phyloP scores from a whole-genome alignment of 2,797 vertebrate genomes.

The Geotrypetes seraphini region DNA sequence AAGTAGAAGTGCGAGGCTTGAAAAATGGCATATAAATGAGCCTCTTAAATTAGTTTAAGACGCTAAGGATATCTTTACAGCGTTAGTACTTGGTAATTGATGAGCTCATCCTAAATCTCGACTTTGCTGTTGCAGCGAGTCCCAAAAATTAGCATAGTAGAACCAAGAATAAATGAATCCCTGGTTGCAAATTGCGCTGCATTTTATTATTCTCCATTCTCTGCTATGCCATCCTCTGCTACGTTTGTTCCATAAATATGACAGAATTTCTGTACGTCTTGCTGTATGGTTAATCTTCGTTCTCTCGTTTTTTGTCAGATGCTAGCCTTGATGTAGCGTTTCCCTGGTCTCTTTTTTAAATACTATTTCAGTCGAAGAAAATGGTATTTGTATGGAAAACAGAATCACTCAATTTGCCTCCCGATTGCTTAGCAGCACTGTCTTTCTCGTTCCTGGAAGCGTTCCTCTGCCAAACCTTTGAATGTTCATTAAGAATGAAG shows the following conservation, averaged over 20 bases:
- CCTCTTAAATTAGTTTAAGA: conserved; percentile 27
- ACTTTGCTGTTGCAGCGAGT: conserved; percentile 28
- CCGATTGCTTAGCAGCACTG: too few species aligned
- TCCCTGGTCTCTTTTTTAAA: too few species aligned
- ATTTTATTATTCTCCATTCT: conserved; percentile 21
- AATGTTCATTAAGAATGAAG: too few species aligned
- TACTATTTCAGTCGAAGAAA: too few species aligned
- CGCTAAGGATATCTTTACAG: conserved; percentile 15
- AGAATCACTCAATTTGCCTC: too few species aligned
- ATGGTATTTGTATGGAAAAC: too few species aligned
- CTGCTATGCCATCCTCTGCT: conserved; percentile 9
- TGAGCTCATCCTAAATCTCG: conserved; percentile 22
- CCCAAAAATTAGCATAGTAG: conserved; percentile 21
- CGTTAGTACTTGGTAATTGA: conserved; percentile 19
- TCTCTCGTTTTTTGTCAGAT: too few species aligned
- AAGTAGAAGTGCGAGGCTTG: conserved; percentile 1
- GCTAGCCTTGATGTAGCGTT: conserved; percentile 10
- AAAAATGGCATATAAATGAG: conserved; percentile 13
- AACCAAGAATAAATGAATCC: conserved; percentile 14
- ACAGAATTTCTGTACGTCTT: too few species aligned
- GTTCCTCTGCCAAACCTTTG: too few species aligned
- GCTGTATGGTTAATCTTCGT: too few species aligned
- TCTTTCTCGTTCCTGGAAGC: too few species aligned
- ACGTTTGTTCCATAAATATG: too few species aligned
- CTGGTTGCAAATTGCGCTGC: conserved; percentile 10